phyloP scores from a whole-genome alignment of 64 coral and sea anemone genomes.

The Porites lutea region DNA sequence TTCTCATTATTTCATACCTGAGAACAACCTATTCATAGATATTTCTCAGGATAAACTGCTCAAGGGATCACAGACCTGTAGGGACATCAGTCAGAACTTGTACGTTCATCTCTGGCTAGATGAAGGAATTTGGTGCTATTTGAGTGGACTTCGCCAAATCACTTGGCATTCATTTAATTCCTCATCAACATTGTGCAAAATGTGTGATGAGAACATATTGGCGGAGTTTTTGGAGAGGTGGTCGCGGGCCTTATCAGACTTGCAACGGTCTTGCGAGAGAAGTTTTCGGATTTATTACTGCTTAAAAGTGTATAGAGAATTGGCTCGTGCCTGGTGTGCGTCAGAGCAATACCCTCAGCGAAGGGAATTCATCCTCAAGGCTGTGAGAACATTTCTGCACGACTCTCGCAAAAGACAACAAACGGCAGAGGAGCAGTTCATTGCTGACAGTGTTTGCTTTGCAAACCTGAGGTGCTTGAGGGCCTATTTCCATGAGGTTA shows the following conservation, averaged over 20 bases:
- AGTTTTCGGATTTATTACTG: slow-evolving; percentile 23
- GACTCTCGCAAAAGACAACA: background rate
- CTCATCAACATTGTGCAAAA: slow-evolving; percentile 4
- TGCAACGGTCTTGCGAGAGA: slow-evolving; percentile 1
- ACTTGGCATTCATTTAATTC: background rate
- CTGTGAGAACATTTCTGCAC: slow-evolving; percentile 12
- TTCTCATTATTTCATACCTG: slow-evolving; percentile 20
- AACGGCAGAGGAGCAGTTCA: slow-evolving; percentile 9
- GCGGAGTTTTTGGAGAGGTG: background rate
- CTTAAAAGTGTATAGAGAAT: slow-evolving; percentile 22
- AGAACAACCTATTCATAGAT: slow-evolving; percentile 9
- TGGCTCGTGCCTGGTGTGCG: slow-evolving; percentile 4
- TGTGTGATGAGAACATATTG: background rate
- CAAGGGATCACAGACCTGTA: background rate
- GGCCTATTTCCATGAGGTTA: background rate
- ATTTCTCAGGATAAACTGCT: background rate
- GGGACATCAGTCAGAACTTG: background rate
- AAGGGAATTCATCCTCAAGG: background rate
- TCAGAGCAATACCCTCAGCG: background rate
- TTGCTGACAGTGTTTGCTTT: slow-evolving; percentile 5
- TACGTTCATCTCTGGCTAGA: slow-evolving; percentile 10
- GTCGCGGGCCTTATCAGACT: background rate
- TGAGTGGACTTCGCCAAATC: background rate
- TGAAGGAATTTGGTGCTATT: slow-evolving; percentile 11
- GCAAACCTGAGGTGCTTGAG: slow-evolving; percentile 8